These are phyloP conservation scores for Siniperca scherzeri DNA, from an alignment of 2,797 vertebrate species.

Conservation along the genomic window DNA sequence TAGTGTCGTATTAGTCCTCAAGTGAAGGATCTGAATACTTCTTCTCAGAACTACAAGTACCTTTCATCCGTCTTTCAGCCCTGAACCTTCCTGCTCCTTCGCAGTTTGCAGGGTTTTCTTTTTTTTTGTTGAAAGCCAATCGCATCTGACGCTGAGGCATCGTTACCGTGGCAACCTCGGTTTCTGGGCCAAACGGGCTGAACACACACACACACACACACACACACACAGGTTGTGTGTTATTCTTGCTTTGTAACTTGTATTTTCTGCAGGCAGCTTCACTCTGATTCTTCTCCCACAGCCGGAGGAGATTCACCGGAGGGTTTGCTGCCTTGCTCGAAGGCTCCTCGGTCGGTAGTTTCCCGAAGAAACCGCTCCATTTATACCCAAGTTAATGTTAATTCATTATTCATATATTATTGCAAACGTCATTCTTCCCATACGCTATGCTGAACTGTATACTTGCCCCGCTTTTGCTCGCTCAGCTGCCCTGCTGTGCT, in stretches of 20 bases:
- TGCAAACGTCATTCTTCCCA: not conserved
- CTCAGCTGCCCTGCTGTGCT: not conserved
- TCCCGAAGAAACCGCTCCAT: not conserved
- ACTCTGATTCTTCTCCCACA: not conserved
- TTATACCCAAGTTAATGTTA: not conserved
- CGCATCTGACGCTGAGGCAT: not conserved
- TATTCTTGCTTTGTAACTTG: not conserved
- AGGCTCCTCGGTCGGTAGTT: too few species aligned
- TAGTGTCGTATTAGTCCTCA: too few species aligned
- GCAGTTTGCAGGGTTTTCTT: not conserved
- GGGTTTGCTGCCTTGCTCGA: too few species aligned
- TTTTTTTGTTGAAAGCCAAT: not conserved
- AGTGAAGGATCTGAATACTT: too few species aligned
- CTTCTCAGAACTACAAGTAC: not conserved
- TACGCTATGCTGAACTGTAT: too few species aligned
- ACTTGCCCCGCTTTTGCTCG: too few species aligned
- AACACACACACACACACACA: too few species aligned
- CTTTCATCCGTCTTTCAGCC: not conserved
- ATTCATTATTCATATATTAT: not conserved
- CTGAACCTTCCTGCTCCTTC: not conserved
- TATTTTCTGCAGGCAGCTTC: constrained; percentile 3
- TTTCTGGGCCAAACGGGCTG: constrained; percentile 32
- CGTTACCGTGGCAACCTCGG: constrained; percentile 22
- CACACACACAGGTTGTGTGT: not conserved
- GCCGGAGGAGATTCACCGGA: too few species aligned